Evolutionary conservation across 2,113 vertebrate species (phyloP).

Genomic region (Stegastes partitus): DNA sequence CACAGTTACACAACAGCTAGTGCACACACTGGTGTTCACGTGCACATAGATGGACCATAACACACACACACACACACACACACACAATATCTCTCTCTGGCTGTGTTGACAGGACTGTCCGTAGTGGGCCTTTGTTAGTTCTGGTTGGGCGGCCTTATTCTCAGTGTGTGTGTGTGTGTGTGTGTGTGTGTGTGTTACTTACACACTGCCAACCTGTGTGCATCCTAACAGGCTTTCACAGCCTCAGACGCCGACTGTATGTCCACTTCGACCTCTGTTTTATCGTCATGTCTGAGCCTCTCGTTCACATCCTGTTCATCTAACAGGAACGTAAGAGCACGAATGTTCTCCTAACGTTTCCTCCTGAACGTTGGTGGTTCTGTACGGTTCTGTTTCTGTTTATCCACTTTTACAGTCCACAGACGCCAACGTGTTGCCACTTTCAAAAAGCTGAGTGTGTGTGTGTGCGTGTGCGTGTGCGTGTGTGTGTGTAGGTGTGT

Average conservation of each 20-base stretch:
- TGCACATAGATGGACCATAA: background rate
- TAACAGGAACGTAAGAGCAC: background rate
- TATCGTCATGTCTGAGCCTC: background rate
- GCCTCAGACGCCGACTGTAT: constrained; percentile 15
- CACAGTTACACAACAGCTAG: constrained; percentile 33
- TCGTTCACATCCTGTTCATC: background rate
- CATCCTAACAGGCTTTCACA: constrained; percentile 14
- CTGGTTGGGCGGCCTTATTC: constrained; percentile 73
- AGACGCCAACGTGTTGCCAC: background rate
- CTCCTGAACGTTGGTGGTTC: background rate
- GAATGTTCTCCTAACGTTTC: background rate
- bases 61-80: constrained; percentile 24
- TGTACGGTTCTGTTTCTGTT: background rate
- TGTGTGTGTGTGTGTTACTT: constrained; percentile 35
- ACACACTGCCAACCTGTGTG: constrained; percentile 41
- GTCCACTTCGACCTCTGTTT: background rate
- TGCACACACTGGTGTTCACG: constrained; percentile 14
- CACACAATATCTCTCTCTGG: constrained; percentile 23
- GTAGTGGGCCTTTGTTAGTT: constrained; percentile 74
- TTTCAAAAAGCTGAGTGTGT: too few relatives aligned
- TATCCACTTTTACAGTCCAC: background rate
- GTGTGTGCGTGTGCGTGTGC: too few relatives aligned
- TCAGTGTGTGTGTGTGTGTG: constrained; percentile 30
- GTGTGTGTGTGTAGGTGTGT: too few relatives aligned
- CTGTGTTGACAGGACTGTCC: constrained; percentile 71